Evolutionary conservation across 2,888 invertebrate species (phyloP), one percentile per base, ranked within the genome.

Genomic region (Macroteleia sp.): DNA sequence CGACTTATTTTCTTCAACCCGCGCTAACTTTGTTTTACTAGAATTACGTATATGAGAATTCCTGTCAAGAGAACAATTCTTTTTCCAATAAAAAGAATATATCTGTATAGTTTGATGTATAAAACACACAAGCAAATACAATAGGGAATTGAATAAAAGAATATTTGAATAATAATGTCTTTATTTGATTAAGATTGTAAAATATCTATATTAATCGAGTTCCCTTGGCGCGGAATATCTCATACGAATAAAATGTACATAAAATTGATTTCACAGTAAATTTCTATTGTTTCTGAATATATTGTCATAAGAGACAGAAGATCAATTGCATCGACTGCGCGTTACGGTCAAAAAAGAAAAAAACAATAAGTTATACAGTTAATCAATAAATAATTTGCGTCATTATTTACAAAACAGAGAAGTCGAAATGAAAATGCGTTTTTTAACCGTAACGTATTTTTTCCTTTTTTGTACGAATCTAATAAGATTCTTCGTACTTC

Each of bases 51-150:
- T 17, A 41, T 52, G 61, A 67, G 56, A 39, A 67, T 59, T 61
- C 52, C 48, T 34, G 19, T 57, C 66, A 57, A 74, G 57, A n/a
- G 56, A 52, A 71, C 54, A 39, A 77, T 71, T 67, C 69, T 67
- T 50, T 20, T 62, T 22, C 12, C 22, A 42, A 3, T 20, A 19
- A 42, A 50, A 30, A 32, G 32, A 32, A 32, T 16, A 28, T n/a
- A n/a, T n/a, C n/a, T n/a, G n/a, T n/a, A n/a, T n/a, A n/a, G n/a
- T n/a, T n/a, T n/a, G n/a, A n/a, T n/a, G n/a, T n/a, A n/a, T n/a
- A n/a, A n/a, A n/a, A n/a, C n/a, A n/a, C n/a, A n/a, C n/a, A n/a
- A n/a, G n/a, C n/a, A n/a, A n/a, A 25, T 25, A 25, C 25, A 44
- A 22, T 12, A 8, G 12, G 8, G n/a, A 44, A 44, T 22, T 12